Evolutionary conservation across 2,113 vertebrate species (phyloP), one percentile per base, ranked within the genome.

Genomic region (Gymnogyps californianus): DNA sequence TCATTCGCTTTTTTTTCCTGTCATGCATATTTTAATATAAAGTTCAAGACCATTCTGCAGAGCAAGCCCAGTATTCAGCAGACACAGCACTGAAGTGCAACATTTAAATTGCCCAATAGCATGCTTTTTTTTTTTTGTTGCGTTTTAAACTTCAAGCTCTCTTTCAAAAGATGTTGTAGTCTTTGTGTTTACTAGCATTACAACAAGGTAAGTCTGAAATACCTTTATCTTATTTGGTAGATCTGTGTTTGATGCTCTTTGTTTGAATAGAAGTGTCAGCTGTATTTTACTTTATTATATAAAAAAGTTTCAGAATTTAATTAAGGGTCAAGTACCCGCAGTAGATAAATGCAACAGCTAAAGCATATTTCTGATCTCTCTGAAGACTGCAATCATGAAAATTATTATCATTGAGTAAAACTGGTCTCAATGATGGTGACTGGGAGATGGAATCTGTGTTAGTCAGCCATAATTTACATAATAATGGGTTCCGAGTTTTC

Each of bases 311-410:
- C 98, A 97, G 98, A 98, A 98, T 98, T 98, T 98, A 99, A 98
- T 99, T 98, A 98, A 98, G 98, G 98, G 98, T 99, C 98, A 99
- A 99, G 98, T 99, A 98, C 98, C 95, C 95, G 70, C 98, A 95
- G 98, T 98, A 98, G 99, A 99, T 98, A 98, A 98, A 98, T 97
- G 98, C 97, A 98, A 98, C 98, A 98, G 98, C 98, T 96, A 98
- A 98, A 97, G 92, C 95, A 97, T 98, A 98, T 98, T 98, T 98
- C 98, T 98, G 98, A 98, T 98, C 98, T 98, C 98, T 98, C 97
- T 98, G 98, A 98, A 99, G 98, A 98, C 98, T 98, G 98, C 98
- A 99, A 99, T 99, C 99, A 99, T 98, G 98, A 98, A 99, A 99
- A 99, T 99, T 99, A 99, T 99, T 98, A 98, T 98, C 98, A 98